phyloP scores from a whole-genome alignment of 2,797 vertebrate genomes.

The Pangasius larnaudii region DNA sequence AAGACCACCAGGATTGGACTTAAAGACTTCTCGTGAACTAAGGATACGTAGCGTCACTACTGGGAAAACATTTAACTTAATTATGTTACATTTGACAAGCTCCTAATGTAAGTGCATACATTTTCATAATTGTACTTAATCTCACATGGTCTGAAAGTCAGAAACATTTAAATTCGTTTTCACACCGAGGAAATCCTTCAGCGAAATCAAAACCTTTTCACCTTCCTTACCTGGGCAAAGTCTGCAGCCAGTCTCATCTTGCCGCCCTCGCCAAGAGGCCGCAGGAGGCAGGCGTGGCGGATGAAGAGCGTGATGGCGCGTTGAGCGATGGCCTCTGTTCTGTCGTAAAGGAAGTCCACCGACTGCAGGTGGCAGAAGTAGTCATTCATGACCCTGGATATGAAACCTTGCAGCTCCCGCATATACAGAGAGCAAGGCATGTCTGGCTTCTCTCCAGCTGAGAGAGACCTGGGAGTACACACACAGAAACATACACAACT shows the following conservation, averaged over 20 bases:
- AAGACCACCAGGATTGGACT: too few relatives aligned
- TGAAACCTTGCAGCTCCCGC: conserved; percentile 96
- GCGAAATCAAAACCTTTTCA: background rate
- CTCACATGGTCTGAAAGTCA: background rate
- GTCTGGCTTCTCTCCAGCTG: conserved; percentile 81
- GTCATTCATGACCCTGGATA: conserved; percentile 88
- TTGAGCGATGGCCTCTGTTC: conserved; percentile 87
- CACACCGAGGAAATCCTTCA: background rate
- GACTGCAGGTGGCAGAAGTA: conserved; percentile 94
- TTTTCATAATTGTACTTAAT: background rate
- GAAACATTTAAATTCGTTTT: background rate
- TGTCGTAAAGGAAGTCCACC: conserved; percentile 90
- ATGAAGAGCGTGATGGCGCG: conserved; percentile 91
- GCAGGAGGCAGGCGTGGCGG: conserved; percentile 88
- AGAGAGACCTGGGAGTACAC: conserved; percentile 74
- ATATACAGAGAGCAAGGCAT: conserved; percentile 95
- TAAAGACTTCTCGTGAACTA: background rate
- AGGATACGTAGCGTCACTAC: background rate
- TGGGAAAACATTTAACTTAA: background rate
- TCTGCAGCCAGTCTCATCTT: conserved; percentile 95
- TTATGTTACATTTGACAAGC: background rate
- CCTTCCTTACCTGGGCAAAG: conserved; percentile 88
- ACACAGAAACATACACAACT: conserved; percentile 8
- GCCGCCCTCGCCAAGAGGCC: conserved; percentile 90
- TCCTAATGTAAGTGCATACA: background rate